Percentiles rank a stretch among this genome's conserved stretches.
Conservation (phyloP, 2,113 vertebrate genomes). For the Dolichallabes microphthalmus region DNA sequence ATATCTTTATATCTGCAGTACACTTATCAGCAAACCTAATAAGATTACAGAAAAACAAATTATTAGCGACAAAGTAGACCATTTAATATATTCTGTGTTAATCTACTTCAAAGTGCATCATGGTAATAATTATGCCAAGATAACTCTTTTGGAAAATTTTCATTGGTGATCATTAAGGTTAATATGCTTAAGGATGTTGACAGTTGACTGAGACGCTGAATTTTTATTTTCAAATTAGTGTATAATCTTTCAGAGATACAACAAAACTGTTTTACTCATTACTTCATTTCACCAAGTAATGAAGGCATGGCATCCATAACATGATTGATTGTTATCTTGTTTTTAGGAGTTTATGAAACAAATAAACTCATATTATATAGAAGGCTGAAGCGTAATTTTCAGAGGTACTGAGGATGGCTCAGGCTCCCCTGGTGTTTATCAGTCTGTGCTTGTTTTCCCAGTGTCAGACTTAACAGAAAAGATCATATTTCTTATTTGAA, state of each 20-base stretch:
- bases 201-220: background rate
- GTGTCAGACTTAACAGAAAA: slow-evolving; percentile 5
- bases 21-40: background rate
- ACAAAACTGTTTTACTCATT: background rate
- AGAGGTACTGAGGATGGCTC: background rate
- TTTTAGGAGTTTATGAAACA: background rate
- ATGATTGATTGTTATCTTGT: background rate
- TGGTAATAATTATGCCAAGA: background rate
- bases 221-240: background rate
- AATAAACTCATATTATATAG: background rate
- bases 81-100: background rate
- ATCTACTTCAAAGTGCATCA: background rate
- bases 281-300: background rate
- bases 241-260: background rate
- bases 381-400: background rate
- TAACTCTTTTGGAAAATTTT: background rate
- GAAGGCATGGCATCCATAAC: background rate
- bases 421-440: background rate
- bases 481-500: slow-evolving; percentile 30
- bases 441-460: background rate
- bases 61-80: background rate
- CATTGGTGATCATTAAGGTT: background rate
- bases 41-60: slow-evolving; percentile 5
- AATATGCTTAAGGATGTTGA: background rate
- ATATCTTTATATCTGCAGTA: background rate